Evolutionary conservation across 2,888 invertebrate species (phyloP).

Genomic region (Tetanocera ferruginea): DNA sequence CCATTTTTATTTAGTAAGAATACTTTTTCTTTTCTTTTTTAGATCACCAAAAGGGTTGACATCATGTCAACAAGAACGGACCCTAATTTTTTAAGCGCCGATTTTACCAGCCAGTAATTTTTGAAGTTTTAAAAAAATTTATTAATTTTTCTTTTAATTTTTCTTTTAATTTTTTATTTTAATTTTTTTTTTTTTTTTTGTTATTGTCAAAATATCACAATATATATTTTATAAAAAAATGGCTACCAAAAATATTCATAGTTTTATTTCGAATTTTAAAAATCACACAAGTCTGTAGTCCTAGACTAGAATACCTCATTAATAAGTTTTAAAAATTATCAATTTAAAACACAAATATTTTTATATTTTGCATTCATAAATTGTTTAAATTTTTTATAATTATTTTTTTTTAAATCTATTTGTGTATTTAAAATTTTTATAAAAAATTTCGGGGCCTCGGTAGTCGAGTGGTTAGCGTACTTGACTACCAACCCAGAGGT

Average conservation of each 20-base stretch:
- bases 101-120: no score
- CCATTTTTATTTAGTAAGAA: no score
- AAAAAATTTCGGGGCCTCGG: no score
- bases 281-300: no score
- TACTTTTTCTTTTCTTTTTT: no score
- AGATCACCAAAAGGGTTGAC: no score
- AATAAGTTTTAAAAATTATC: background rate
- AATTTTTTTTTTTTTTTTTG: background rate
- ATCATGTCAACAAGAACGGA: no score
- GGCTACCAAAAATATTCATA: no score
- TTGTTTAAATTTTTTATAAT: background rate
- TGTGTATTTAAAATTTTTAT: background rate
- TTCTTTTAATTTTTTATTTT: background rate
- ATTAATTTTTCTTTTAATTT: background rate
- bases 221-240: background rate
- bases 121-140: background rate
- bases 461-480: no score
- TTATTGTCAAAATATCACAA: background rate
- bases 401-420: background rate
- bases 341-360: background rate
- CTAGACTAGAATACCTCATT: background rate
- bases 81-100: no score
- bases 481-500: no score
- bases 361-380: background rate
- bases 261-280: no score